Percentiles rank a stretch among this genome's conserved stretches.
Conservation (phyloP, 2,888 invertebrate species). For the Drosophila histrio region DNA sequence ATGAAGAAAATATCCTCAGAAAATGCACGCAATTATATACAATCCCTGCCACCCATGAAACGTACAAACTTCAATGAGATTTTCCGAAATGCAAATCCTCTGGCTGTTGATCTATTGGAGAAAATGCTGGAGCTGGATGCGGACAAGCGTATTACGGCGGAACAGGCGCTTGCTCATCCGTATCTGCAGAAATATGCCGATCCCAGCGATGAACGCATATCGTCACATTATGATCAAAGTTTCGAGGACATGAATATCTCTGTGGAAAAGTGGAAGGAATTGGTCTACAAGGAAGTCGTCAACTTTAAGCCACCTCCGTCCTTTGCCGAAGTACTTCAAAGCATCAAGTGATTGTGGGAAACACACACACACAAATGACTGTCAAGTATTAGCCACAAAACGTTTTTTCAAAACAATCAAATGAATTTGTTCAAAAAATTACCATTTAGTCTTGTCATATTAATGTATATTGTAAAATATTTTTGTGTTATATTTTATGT, state of each 20-base stretch:
- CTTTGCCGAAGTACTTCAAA: constrained; percentile 62
- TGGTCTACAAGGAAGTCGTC: constrained; percentile 92
- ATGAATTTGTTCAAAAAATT: constrained; percentile 18
- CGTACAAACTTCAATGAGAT: constrained; percentile 95
- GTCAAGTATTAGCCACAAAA: constrained; percentile 27
- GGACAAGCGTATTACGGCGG: constrained; percentile 94
- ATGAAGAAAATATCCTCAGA: constrained; percentile 98
- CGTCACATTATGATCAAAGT: constrained; percentile 96
- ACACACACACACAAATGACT: neutral
- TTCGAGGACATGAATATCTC: constrained; percentile 97
- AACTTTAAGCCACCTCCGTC: constrained; percentile 89
- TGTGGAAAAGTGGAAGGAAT: constrained; percentile 93
- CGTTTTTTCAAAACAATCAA: neutral
- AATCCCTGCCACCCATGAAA: constrained; percentile 92
- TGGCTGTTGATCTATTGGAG: constrained; percentile 96
- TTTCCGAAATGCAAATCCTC: constrained; percentile 95
- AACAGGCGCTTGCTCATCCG: constrained; percentile 84
- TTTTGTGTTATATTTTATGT: constrained; percentile 26
- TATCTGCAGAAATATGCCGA: constrained; percentile 97
- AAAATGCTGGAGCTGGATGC: constrained; percentile 98
- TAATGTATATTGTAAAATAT: constrained; percentile 24
- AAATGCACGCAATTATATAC: constrained; percentile 97
- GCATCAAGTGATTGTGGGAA: constrained; percentile 29
- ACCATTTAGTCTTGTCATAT: constrained; percentile 10
- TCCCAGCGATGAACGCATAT: constrained; percentile 96